Percentiles rank a stretch among this genome's conserved stretches.
These are phyloP conservation scores for Sminthurides aquaticus DNA, from an alignment of 2,888 invertebrate species.

Conservation along the genomic window DNA sequence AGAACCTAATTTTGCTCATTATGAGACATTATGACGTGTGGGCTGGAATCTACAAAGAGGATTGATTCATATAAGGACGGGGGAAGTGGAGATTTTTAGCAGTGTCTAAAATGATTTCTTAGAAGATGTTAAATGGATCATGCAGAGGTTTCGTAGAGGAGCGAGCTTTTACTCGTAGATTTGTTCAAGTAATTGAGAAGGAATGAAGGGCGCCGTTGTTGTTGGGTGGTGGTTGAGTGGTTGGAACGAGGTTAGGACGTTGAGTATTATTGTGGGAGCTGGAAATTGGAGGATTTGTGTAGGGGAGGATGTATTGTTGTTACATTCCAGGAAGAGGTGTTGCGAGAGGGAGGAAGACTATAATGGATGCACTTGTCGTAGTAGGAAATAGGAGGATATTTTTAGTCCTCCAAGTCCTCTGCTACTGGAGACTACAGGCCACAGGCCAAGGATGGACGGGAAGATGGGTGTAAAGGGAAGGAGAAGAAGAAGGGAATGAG, in stretches of 20 bases:
- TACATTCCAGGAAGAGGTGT: slow-evolving; percentile 2
- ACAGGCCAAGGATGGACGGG: neutral
- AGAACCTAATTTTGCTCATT: too few relatives aligned
- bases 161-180: too few relatives aligned
- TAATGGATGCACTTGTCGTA: slow-evolving; percentile 3
- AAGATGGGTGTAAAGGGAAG: slow-evolving; percentile 6
- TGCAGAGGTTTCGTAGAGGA: too few relatives aligned
- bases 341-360: neutral
- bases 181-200: neutral
- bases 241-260: neutral
- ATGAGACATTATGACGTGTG: too few relatives aligned
- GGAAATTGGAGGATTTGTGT: too few relatives aligned
- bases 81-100: too few relatives aligned
- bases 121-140: too few relatives aligned
- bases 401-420: neutral
- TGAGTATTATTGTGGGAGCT: neutral
- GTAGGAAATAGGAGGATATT: neutral
- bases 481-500: neutral
- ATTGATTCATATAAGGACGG: too few relatives aligned
- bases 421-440: neutral
- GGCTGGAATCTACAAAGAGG: too few relatives aligned
- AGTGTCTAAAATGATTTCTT: too few relatives aligned
- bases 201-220: neutral
- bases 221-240: neutral
- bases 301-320: slow-evolving; percentile 2